Evolutionary conservation across 2,888 invertebrate genomes (phyloP), one percentile per base, ranked within the genome.

Genomic region (Xylocampa areola): DNA sequence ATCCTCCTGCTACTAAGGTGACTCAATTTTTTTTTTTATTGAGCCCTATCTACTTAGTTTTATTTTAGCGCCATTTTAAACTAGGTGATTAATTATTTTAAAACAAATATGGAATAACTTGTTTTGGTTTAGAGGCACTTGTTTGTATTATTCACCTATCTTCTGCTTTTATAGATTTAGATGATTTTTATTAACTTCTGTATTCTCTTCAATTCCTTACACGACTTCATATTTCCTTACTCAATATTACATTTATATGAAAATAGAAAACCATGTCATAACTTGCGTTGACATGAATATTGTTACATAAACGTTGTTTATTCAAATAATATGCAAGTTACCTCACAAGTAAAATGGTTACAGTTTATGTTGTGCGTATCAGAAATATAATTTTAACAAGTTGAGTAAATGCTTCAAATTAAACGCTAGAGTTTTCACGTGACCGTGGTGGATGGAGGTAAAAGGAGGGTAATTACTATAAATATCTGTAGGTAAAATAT

Each of bases 281-380:
- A 64, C 37, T 60, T 35, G 39, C 14, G 40, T 47, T 63, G 51
- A 58, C 67, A 39, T 29, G 36, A 58, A 58, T 29, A 45, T 40
- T 27, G 17, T 72, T 68, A 50, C 41, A 52, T 54, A 67, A 71
- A 60, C 13, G 37, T 52, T 39, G 63, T 59, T 61, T 54, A 72
- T 62, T 70, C 29, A 52, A 69, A 66, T 70, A 52, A 52, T 70
- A 65, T 51, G 50, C 65, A 55, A 65, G 37, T 65, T 65, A 45
- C 40, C 45, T 40, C 58, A 68, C 52, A 60, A 39, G n/a, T 44
- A 16, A 48, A 49, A 37, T 47, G 32, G 54, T 37, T 55, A 57
- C 57, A 63, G 63, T 74, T 60, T 67, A 73, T 60, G 72, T 58
- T 54, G 17, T 40, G 17, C 36, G 2, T 36, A 39, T 50, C 53